Percentiles rank a stretch among this genome's conserved stretches.
Conservation (phyloP, 2,888 invertebrate genomes). For the Ceraclea dissimilis region DNA sequence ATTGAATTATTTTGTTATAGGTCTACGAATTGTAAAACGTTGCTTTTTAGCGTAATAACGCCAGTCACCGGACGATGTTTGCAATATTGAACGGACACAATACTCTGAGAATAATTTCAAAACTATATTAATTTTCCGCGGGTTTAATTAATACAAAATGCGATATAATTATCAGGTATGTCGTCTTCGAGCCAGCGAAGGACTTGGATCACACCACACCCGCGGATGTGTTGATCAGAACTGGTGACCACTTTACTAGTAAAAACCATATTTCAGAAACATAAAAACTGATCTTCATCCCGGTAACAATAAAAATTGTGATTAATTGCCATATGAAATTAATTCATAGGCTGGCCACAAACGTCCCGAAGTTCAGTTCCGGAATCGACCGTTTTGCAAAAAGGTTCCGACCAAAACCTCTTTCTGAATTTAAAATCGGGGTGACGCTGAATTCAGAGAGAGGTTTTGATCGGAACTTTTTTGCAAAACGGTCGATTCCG, state of each 20-base stretch:
- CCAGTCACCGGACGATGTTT: slow-evolving; percentile 4
- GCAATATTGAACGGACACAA: neutral
- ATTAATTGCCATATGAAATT: no score
- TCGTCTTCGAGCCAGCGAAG: slow-evolving; percentile 14
- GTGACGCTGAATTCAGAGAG: no score
- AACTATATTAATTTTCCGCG: slow-evolving; percentile 6
- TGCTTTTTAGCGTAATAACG: slow-evolving; percentile 5
- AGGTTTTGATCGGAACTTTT: no score
- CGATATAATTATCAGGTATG: no score
- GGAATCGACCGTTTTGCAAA: no score
- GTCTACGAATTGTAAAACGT: neutral
- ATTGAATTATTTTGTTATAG: neutral
- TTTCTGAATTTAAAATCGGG: no score
- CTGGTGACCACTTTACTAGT: slow-evolving; percentile 3
- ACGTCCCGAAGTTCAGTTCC: no score
- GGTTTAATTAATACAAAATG: slow-evolving; percentile 1
- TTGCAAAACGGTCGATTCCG: no score
- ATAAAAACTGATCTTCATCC: no score
- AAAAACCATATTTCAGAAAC: neutral
- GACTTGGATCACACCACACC: slow-evolving; percentile 9
- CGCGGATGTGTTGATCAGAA: slow-evolving; percentile 18
- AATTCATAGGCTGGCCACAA: no score
- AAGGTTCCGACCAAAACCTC: no score
- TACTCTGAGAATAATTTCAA: neutral
- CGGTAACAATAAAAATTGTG: neutral